A percentile compares a stretch with the other conserved stretches of the same genome.
phyloP scores from a whole-genome alignment of 2,113 vertebrate species.

The Upupa epops region DNA sequence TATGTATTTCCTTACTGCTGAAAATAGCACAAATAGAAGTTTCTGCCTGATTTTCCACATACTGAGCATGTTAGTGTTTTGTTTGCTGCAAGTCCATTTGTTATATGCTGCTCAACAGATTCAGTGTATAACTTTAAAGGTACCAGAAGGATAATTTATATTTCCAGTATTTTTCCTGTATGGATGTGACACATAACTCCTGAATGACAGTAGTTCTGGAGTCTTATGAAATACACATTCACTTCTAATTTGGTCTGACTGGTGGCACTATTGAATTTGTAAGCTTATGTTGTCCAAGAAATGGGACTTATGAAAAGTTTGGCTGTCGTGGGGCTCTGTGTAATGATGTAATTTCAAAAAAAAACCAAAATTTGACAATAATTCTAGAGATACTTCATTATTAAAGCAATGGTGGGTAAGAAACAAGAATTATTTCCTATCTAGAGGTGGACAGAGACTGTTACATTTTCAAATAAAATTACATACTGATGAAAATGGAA shows the following conservation, averaged over 20 bases:
- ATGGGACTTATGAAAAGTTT: slow-evolving; percentile 20
- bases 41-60: neutral
- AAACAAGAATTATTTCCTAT: slow-evolving; percentile 21
- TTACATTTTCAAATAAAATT: slow-evolving; percentile 28
- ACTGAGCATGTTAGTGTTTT: neutral
- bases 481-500: slow-evolving; percentile 18
- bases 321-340: neutral
- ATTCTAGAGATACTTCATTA: slow-evolving; percentile 36
- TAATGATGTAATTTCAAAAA: slow-evolving; percentile 38
- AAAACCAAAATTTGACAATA: neutral
- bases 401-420: neutral
- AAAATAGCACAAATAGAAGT: neutral
- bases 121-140: neutral
- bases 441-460: neutral
- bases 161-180: slow-evolving; percentile 16
- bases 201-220: slow-evolving; percentile 39
- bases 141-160: slow-evolving; percentile 7
- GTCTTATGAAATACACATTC: slow-evolving; percentile 33
- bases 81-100: neutral
- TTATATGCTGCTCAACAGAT: neutral
- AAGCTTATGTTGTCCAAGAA: slow-evolving; percentile 23
- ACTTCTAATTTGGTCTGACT: slow-evolving; percentile 18
- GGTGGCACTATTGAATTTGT: slow-evolving; percentile 36
- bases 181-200: neutral
- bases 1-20: neutral